Conservation (phyloP, 2,113 vertebrate species). For the Urocynchramus pylzowi region DNA sequence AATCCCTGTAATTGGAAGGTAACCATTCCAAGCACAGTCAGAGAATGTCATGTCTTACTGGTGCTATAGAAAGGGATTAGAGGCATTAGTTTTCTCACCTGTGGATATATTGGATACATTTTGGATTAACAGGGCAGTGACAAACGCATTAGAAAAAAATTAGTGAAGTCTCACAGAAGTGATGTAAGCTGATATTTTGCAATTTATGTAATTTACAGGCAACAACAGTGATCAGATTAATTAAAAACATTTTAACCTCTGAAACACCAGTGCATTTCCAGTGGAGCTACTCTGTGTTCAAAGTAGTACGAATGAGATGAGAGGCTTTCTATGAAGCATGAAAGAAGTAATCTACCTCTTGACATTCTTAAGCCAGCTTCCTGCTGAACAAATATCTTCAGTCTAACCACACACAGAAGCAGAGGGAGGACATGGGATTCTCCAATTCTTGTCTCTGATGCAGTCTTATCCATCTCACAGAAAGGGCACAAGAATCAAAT, state of each 20-base stretch:
- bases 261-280: neutral
- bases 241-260: neutral
- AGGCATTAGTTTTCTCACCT: neutral
- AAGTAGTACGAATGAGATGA: neutral
- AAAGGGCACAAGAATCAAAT: too few species aligned
- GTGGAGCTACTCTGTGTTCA: neutral
- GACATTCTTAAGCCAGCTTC: neutral
- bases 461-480: too few species aligned
- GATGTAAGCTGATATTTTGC: neutral
- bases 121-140: neutral
- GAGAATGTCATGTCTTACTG: neutral
- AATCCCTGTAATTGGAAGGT: neutral
- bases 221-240: neutral
- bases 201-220: neutral
- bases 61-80: neutral
- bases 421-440: too few species aligned
- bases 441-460: too few species aligned
- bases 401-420: too few species aligned
- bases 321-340: neutral
- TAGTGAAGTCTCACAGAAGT: neutral
- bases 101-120: neutral
- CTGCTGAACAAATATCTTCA: neutral
- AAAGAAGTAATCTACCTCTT: neutral
- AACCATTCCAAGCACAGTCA: neutral
- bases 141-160: neutral